Base-by-base conservation (phyloP, 2,113 vertebrate genomes). In the Colinus virginianus region DNA sequence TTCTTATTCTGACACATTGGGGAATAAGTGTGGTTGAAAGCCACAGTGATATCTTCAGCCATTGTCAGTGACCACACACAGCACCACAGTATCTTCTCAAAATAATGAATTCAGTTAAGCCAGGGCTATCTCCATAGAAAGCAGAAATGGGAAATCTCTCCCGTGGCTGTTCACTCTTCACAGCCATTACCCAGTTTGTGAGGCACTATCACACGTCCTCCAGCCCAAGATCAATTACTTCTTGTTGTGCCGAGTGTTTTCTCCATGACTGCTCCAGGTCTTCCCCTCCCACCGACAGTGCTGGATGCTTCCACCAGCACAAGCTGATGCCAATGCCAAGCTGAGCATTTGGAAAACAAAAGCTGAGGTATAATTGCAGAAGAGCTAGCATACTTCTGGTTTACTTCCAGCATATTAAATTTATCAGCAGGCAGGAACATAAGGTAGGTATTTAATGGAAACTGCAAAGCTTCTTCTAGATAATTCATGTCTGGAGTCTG, bases 201-300 rank as follows among this genome's bases (percentile, higher is more conserved):
- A 59, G 32, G 28, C 34, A 53, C 42, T 10, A 3, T 43, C 34
- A 21, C 10, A 36, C 49, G 30, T 87, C 63, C 66, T 49, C 38
- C 43, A 26, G 22, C 16, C 62, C 16, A 23, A 76, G 43, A 81
- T 43, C 34, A 90, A 71, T 48, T 2, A 18, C 36, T 91, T n/a
- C n/a, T 49, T 34, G 42, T 1, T 23, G 61, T 18, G 15, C 43
- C 30, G 36, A 10, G 6, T 63, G 61, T n/a, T 66, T 36, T 62
- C 26, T 70, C 55, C 53, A 20, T 18, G 18, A 12, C 26, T 68
- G 34, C 14, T 61, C 18, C 9, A 32, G 10, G 22, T 64, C 46
- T 21, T 77, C 40, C 36, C 4, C 13, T 86, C 26, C 13, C 26
- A 17, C 13, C 11, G 15, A 43, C 0, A 0, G 32, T 5, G 10